Base-by-base conservation (phyloP, 2,113 vertebrate species). In the Zonotrichia leucophrys region DNA sequence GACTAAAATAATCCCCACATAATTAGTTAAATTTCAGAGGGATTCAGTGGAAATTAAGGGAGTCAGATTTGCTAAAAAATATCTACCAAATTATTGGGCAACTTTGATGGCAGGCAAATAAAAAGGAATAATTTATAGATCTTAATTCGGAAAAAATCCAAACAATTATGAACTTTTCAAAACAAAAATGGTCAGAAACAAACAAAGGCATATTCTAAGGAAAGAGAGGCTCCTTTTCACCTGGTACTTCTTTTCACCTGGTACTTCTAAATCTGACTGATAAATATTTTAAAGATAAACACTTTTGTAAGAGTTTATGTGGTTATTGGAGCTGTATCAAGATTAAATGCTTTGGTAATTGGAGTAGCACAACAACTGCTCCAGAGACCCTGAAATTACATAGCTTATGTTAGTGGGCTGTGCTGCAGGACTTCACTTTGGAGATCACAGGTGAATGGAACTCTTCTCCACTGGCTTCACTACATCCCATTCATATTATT, bases 381-480 rank as follows among this genome's bases (percentile, higher is more conserved):
- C 31, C 39, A 41, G 22, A 53, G 9, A 66, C 12, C 23, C 28
- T 33, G 33, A 42, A 53, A 55, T 55, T 47, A 33, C 2, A 1
- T 2, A 72, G 15, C 28, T 28, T 72, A 22, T 0, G 1, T 39
- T 53, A 42, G 4, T 1, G 9, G 33, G 5, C 16, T 59, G 6
- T 11, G 2, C 1, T 42, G 2, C 4, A 63, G 12, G 12, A 19
- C 49, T 19, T 73, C 35, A 44, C 2, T 83, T 78, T 56, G 16
- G 28, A 25, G 20, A 42, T 35, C 47, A 50, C 18, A 83, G 6
- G 14, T 39, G 12, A 63, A 62, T 24, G 33, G 9, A 74, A 72
- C 5, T 28, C 28, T 58, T 70, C 12, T 41, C 67, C n/a, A 68
- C 21, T 52, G 27, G 22, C 7, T 63, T 53, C 33, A 11, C 35